A percentile compares a stretch with the other conserved stretches of the same genome.
Conservation (phyloP, 1,140 invertebrate genomes). For the Rhagoletis pomonella region DNA sequence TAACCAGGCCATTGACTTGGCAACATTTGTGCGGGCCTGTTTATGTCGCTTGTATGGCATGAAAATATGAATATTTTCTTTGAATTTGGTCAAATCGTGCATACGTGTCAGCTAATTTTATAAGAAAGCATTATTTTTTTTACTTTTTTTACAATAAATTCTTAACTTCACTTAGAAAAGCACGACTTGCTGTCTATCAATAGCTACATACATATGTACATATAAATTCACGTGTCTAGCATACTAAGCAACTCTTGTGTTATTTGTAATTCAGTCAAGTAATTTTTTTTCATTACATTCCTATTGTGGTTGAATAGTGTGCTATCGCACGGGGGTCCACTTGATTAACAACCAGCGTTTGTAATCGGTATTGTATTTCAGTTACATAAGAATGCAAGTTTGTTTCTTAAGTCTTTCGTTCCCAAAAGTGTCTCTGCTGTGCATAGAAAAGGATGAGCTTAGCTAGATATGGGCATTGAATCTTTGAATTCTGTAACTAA, state of each 20-base stretch:
- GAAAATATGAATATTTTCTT: background rate
- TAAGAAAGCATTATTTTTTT: background rate
- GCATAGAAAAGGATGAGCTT: background rate
- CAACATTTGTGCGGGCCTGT: too few relatives aligned
- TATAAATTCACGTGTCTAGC: background rate
- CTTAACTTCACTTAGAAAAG: background rate
- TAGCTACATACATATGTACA: background rate
- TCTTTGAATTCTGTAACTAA: too few relatives aligned
- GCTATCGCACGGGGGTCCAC: background rate
- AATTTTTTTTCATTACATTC: too few relatives aligned
- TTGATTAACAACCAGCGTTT: background rate
- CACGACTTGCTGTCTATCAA: background rate
- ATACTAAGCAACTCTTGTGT: background rate
- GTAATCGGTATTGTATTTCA: background rate
- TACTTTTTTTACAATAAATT: background rate
- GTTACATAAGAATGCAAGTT: background rate
- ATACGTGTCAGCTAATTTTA: background rate
- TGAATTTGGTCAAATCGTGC: slow-evolving; percentile 20
- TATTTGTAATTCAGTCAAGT: too few relatives aligned
- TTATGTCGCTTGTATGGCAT: background rate
- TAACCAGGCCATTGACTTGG: slow-evolving; percentile 34
- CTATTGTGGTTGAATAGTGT: background rate
- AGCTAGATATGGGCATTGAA: background rate
- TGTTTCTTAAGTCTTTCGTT: slow-evolving; percentile 41
- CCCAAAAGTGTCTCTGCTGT: background rate